Conservation (phyloP, 2,113 vertebrate species). For the Cnemophilus loriae region DNA sequence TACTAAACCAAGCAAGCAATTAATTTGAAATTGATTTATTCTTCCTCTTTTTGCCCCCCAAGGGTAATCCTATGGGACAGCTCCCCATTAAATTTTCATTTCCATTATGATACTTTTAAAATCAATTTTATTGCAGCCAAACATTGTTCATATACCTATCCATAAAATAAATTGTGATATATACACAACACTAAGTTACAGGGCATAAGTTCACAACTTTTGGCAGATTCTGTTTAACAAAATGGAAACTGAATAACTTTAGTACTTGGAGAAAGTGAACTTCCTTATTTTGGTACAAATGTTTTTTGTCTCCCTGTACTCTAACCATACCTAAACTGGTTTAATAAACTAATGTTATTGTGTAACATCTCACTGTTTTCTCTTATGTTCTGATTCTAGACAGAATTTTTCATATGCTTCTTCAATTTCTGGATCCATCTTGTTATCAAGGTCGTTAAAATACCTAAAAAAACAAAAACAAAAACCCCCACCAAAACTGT, state of each 20-base stretch:
- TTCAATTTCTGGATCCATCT: slow-evolving; percentile 96
- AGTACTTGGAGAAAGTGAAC: slow-evolving; percentile 64
- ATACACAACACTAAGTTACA: slow-evolving; percentile 79
- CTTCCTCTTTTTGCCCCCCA: background rate
- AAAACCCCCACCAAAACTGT: background rate
- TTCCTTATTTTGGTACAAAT: slow-evolving; percentile 72
- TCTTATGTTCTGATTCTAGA: slow-evolving; percentile 87
- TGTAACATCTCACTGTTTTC: slow-evolving; percentile 74
- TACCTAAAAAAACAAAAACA: slow-evolving; percentile 65
- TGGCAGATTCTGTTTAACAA: slow-evolving; percentile 71
- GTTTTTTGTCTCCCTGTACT: slow-evolving; percentile 55
- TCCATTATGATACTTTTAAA: slow-evolving; percentile 60
- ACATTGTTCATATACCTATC: slow-evolving; percentile 86
- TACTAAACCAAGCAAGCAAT: background rate
- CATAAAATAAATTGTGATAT: slow-evolving; percentile 85
- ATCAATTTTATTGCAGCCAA: slow-evolving; percentile 88
- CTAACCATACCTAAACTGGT: slow-evolving; percentile 59
- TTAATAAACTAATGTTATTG: slow-evolving; percentile 44
- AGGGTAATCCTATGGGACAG: slow-evolving; percentile 17
- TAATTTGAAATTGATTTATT: background rate
- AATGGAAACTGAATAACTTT: slow-evolving; percentile 69
- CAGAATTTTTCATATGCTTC: slow-evolving; percentile 95
- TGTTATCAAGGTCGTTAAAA: slow-evolving; percentile 81
- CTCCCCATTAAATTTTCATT: slow-evolving; percentile 60
- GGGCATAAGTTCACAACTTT: slow-evolving; percentile 74